Percentiles rank a stretch among this genome's conserved stretches.
phyloP scores from a whole-genome alignment of 35 echinoderm and acorn worm genomes.

The Ptychodera flava region DNA sequence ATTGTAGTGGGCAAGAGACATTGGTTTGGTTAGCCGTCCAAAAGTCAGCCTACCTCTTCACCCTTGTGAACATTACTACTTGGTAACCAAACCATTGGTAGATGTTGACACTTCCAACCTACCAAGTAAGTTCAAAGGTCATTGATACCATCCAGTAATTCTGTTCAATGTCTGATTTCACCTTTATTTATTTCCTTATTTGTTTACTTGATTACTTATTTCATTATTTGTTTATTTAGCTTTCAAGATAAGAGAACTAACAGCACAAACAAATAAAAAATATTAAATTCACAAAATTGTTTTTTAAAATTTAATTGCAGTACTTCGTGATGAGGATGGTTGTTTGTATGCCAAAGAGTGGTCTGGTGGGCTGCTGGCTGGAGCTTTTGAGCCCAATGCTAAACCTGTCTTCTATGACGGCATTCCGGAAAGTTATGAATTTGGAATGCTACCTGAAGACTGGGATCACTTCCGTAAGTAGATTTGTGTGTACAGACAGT shows the following conservation, averaged over 20 bases:
- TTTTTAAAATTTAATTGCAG: constrained; percentile 42
- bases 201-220: neutral
- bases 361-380: constrained; percentile 61
- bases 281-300: neutral
- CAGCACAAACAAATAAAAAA: neutral
- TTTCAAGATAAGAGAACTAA: too few species aligned
- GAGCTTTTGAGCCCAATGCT: constrained; percentile 50
- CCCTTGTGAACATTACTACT: constrained; percentile 59
- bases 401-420: constrained; percentile 61
- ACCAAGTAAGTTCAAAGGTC: constrained; percentile 58
- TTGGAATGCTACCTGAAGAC: constrained; percentile 61
- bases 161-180: too few species aligned
- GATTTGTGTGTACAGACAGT: neutral
- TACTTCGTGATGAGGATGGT: constrained; percentile 59
- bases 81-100: constrained; percentile 57
- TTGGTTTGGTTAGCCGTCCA: constrained; percentile 59
- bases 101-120: constrained; percentile 24
- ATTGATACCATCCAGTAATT: neutral
- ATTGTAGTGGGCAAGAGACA: constrained; percentile 71
- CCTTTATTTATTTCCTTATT: neutral
- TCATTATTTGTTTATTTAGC: neutral
- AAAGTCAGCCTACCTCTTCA: constrained; percentile 62
- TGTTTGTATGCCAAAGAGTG: constrained; percentile 55
- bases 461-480: constrained; percentile 92
- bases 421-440: constrained; percentile 55